phyloP scores from a whole-genome alignment of 1,140 invertebrate species.

The Calephelis nemesis region DNA sequence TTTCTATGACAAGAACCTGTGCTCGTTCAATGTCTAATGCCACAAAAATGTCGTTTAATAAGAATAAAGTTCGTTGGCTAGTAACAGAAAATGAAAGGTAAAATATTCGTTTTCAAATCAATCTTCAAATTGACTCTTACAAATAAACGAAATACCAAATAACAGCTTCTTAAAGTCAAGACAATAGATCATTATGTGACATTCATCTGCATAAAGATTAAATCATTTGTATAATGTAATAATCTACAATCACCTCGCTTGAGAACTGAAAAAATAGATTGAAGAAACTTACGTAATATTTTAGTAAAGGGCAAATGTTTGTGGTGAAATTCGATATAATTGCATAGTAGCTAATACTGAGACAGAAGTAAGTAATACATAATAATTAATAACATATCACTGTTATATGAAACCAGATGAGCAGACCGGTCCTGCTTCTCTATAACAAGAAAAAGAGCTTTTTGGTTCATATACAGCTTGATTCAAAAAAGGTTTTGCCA shows the following conservation, averaged over 20 bases:
- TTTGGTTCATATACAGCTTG: constrained; percentile 13
- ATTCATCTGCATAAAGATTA: constrained; percentile 5
- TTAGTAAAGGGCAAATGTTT: constrained; percentile 6
- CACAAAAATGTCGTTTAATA: too few species aligned
- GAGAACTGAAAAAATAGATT: constrained; percentile 13
- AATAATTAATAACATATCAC: constrained; percentile 23
- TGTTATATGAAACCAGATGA: constrained; percentile 17
- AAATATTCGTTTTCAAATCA: neutral
- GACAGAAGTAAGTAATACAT: constrained; percentile 22
- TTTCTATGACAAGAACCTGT: too few species aligned
- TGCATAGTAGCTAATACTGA: constrained; percentile 6
- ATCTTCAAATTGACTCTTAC: constrained; percentile 2
- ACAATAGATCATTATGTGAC: constrained; percentile 3
- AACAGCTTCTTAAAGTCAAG: neutral
- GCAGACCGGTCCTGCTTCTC: constrained; percentile 7
- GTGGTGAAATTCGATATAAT: constrained; percentile 16
- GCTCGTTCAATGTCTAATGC: too few species aligned
- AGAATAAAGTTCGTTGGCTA: neutral
- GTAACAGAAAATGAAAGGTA: neutral
- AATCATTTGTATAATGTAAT: neutral
- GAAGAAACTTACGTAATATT: constrained; percentile 8
- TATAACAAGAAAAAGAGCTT: constrained; percentile 8
- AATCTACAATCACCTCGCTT: neutral
- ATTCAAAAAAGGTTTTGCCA: neutral
- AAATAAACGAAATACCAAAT: neutral